Percentiles rank a stretch among this genome's conserved stretches.
These are phyloP conservation scores for Blastobasis lacticolella DNA, from an alignment of 2,888 invertebrate genomes.

Conservation along the genomic window DNA sequence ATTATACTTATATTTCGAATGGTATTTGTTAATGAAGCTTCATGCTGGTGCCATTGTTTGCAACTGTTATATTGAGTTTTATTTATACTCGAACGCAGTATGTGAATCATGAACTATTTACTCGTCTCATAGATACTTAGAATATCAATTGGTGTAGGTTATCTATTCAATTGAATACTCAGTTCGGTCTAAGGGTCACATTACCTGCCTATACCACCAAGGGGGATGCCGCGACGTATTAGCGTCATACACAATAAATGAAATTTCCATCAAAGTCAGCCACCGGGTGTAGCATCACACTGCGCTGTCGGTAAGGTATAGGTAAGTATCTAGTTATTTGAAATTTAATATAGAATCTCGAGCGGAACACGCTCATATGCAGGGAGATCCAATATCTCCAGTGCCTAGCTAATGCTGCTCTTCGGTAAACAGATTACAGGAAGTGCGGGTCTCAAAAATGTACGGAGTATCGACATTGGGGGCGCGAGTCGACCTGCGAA, in stretches of 20 bases:
- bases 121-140: no score
- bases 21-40: no score
- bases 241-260: not conserved
- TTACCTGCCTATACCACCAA: not conserved
- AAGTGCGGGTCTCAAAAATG: constrained; percentile 17
- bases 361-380: constrained; percentile 15
- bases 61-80: no score
- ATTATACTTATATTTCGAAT: no score
- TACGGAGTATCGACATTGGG: constrained; percentile 26
- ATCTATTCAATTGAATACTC: no score
- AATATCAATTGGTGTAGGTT: no score
- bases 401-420: constrained; percentile 21
- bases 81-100: no score
- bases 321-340: not conserved
- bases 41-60: no score
- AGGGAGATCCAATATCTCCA: constrained; percentile 23
- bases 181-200: no score
- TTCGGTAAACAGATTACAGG: constrained; percentile 24
- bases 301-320: no score
- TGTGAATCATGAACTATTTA: no score
- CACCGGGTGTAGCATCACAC: not conserved
- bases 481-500: constrained; percentile 25
- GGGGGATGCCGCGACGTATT: not conserved
- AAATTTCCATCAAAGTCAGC: constrained; percentile 3
- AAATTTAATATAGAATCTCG: constrained; percentile 13